These are phyloP conservation scores for Nesometra sesokonis DNA, from an alignment of 35 echinoderm and acorn worm species.

Conservation along the genomic window DNA sequence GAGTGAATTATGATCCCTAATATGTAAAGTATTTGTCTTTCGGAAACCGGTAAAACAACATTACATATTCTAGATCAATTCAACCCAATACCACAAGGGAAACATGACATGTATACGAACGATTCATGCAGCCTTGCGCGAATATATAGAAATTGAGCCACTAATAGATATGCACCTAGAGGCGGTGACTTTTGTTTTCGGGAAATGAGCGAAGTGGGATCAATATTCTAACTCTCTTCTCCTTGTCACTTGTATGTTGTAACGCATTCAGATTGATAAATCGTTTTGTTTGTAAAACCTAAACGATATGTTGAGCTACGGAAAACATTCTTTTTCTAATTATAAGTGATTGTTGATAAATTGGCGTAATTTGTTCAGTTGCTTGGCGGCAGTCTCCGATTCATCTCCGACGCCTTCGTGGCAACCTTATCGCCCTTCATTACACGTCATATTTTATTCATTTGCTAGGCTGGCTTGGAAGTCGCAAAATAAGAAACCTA, in stretches of 20 bases:
- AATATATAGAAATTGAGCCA: neutral
- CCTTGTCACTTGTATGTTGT: neutral
- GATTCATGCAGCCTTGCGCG: neutral
- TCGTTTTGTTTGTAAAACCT: neutral
- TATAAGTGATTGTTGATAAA: constrained; percentile 1
- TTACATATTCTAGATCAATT: neutral
- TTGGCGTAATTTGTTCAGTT: neutral
- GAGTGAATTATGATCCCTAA: too few relatives aligned
- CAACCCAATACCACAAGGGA: neutral
- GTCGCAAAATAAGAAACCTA: too few relatives aligned
- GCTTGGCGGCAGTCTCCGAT: neutral
- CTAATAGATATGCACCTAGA: neutral
- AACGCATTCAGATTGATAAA: neutral
- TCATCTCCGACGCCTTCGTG: neutral
- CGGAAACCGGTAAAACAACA: constrained; percentile 1
- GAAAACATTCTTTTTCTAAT: neutral
- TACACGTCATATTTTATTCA: too few relatives aligned
- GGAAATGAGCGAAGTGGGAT: neutral
- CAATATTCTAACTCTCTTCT: neutral
- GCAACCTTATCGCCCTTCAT: neutral
- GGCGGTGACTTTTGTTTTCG: neutral
- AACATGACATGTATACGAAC: neutral
- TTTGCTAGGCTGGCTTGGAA: too few relatives aligned
- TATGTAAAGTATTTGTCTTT: too few relatives aligned
- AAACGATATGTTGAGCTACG: neutral